Percentiles rank a stretch among this genome's conserved stretches.
Evolutionary conservation across 2,797 vertebrate species (phyloP).

Genomic region (Siniperca obscura): DNA sequence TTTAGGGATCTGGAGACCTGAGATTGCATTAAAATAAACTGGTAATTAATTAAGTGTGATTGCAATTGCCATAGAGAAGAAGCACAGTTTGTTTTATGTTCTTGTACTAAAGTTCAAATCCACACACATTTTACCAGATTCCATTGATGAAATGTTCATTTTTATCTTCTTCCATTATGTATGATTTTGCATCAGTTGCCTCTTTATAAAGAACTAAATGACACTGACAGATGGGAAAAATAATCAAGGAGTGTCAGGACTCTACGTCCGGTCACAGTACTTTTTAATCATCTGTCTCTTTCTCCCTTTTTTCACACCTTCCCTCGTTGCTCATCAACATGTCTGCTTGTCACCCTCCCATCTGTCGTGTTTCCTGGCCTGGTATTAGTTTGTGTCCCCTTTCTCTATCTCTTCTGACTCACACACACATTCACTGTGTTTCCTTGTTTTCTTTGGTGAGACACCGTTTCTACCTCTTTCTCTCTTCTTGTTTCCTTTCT

Average conservation of each 20-base stretch:
- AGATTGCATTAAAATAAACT: not conserved
- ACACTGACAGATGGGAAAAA: not conserved
- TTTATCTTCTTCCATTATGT: not conserved
- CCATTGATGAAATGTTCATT: not conserved
- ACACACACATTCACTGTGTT: not conserved
- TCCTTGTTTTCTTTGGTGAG: not conserved
- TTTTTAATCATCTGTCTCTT: not conserved
- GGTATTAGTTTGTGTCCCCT: not conserved
- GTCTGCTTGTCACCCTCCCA: slow-evolving; percentile 52
- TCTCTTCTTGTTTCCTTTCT: slow-evolving; percentile 8
- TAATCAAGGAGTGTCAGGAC: not conserved
- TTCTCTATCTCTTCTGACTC: slow-evolving; percentile 11
- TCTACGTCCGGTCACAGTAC: not conserved
- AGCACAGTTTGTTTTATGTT: not conserved
- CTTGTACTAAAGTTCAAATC: not conserved
- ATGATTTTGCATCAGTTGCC: not conserved
- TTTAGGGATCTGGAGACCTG: not conserved
- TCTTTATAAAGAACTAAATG: not conserved
- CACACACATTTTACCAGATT: not conserved
- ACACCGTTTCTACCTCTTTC: slow-evolving; percentile 6
- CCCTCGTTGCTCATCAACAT: slow-evolving; percentile 46
- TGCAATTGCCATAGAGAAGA: not conserved
- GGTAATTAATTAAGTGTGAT: not conserved
- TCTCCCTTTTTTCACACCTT: slow-evolving; percentile 37
- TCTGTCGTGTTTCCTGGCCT: slow-evolving; percentile 43